Conservation (phyloP, 2,797 vertebrate genomes). For the Danio jaintianensis region DNA sequence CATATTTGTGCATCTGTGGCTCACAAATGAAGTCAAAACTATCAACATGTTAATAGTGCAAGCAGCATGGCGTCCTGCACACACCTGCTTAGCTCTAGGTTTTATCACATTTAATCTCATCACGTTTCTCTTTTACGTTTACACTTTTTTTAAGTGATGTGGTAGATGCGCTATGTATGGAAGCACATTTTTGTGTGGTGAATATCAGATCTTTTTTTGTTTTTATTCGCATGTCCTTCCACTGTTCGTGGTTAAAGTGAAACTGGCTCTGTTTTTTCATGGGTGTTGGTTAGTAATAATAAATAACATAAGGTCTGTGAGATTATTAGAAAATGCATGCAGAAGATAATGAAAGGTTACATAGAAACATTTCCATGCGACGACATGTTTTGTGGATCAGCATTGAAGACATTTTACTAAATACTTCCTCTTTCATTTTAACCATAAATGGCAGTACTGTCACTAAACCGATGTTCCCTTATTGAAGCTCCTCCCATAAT, state of each 20-base stretch:
- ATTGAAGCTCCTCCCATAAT: conserved; percentile 5
- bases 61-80: conserved; percentile 28
- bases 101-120: neutral
- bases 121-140: neutral
- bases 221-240: neutral
- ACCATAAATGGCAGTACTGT: conserved; percentile 57
- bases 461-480: conserved; percentile 25
- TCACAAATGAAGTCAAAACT: too few relatives aligned
- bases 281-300: neutral
- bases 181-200: neutral
- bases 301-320: too few relatives aligned
- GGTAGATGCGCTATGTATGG: neutral
- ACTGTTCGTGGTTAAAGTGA: neutral
- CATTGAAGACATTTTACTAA: neutral
- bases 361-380: neutral
- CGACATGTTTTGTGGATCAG: neutral
- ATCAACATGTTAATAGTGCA: neutral
- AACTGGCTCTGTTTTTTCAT: neutral
- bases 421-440: conserved; percentile 59
- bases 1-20: neutral
- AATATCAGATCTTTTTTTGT: neutral
- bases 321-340: neutral
- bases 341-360: neutral
- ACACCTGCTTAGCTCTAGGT: conserved; percentile 18
- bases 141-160: neutral